These are phyloP conservation scores for Aptenodytes patagonicus DNA, from an alignment of 2,113 vertebrate species.

Conservation along the genomic window DNA sequence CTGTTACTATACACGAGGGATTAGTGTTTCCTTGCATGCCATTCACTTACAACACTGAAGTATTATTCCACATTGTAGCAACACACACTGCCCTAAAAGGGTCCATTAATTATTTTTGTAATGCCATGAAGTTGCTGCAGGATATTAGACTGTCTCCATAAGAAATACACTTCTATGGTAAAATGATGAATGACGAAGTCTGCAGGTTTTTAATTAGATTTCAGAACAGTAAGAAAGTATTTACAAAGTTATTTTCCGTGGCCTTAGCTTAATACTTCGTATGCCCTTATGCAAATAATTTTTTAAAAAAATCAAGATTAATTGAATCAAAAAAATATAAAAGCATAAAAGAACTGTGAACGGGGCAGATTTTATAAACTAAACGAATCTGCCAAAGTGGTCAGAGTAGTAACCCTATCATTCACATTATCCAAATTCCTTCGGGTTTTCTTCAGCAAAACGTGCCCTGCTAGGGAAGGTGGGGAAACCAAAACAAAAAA, in stretches of 20 bases:
- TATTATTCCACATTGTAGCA: conserved; percentile 53
- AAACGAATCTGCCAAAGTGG: neutral
- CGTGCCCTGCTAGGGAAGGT: neutral
- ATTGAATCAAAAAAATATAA: neutral
- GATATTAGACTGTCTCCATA: conserved; percentile 51
- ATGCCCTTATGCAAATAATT: neutral
- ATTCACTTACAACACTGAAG: conserved; percentile 53
- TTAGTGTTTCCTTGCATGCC: conserved; percentile 52
- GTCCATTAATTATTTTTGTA: conserved; percentile 55
- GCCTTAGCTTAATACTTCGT: neutral
- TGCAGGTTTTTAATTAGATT: conserved; percentile 49
- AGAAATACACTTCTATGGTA: neutral
- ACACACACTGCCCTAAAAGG: conserved; percentile 33
- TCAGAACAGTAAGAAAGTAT: neutral
- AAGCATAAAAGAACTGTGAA: neutral
- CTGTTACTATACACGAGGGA: conserved; percentile 54
- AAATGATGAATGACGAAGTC: conserved; percentile 28
- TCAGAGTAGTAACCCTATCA: neutral
- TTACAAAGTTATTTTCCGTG: neutral
- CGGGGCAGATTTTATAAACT: neutral
- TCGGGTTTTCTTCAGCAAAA: conserved; percentile 24
- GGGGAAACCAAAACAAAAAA: neutral
- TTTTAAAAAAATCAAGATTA: neutral
- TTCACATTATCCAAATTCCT: conserved; percentile 6
- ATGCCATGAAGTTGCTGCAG: conserved; percentile 20